These are phyloP conservation scores for Polymixis flavicincta DNA, from an alignment of 2,888 invertebrate species.

Conservation along the genomic window DNA sequence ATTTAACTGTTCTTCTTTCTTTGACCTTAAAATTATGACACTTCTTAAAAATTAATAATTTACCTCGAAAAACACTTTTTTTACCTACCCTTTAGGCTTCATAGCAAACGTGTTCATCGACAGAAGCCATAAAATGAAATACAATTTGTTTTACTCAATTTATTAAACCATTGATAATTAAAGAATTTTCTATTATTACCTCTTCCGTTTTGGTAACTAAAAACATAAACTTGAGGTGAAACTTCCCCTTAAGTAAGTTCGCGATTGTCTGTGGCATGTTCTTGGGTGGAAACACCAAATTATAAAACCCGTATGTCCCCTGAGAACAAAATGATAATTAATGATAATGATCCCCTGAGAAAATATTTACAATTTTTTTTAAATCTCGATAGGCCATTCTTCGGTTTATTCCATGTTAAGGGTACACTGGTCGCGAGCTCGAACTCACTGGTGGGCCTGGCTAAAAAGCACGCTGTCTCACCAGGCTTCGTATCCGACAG, in stretches of 20 bases:
- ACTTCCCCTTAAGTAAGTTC: not conserved
- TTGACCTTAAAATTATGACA: too few relatives aligned
- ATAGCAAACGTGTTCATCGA: not conserved
- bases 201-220: slow-evolving; percentile 37
- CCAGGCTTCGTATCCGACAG: too few relatives aligned
- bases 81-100: not conserved
- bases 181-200: not conserved
- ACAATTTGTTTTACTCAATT: not conserved
- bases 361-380: too few relatives aligned
- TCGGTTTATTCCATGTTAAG: not conserved
- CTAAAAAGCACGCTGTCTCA: too few relatives aligned
- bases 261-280: slow-evolving; percentile 39
- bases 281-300: slow-evolving; percentile 63
- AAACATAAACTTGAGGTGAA: not conserved
- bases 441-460: too few relatives aligned
- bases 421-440: too few relatives aligned
- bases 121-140: not conserved
- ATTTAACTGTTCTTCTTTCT: too few relatives aligned
- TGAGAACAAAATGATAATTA: slow-evolving; percentile 50
- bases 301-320: slow-evolving; percentile 53
- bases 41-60: too few relatives aligned
- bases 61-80: too few relatives aligned
- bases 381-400: not conserved
- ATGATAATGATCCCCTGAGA: too few relatives aligned
- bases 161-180: not conserved